Evolutionary conservation across 2,797 vertebrate genomes (phyloP), one percentile per base, ranked within the genome.

Genomic region (Chaunax sp.): DNA sequence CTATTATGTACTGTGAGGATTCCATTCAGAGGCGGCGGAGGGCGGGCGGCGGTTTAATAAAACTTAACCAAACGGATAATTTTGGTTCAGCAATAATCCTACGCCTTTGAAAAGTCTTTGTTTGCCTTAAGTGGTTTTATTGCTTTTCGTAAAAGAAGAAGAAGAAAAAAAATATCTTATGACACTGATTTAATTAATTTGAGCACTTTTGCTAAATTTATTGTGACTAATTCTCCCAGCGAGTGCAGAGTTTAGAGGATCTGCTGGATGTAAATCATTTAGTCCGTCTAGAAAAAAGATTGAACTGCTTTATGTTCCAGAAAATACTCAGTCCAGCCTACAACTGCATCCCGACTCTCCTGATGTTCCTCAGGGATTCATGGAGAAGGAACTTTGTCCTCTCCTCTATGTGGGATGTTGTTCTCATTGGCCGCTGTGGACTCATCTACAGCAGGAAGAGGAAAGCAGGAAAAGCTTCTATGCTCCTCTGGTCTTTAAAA

Each of bases 131-230:
- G 83, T 87, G 78, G 78, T 77, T 85, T 84, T 67, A 82, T 73
- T 77, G 69, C 64, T 68, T 75, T 74, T 64, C 67, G 75, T 59
- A 19, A 57, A 74, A 70, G 76, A 54, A 56, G 60, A 67, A 5
- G 2, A 1, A 40, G 13, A 40, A 40, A 40, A 15, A 40, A 13
- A 11, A 37, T 2, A 13, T 13, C 66, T 67, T 23, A 25, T 72
- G 76, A 81, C 76, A 61, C 60, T 75, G 72, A 84, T 87, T 87
- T 68, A 82, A 90, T 90, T 84, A 87, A 77, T 74, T 69, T 67
- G 41, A 75, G 69, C 59, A 60, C 77, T 83, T 83, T 80, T 18
- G 43, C 57, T 57, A 5, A 80, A 67, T 51, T 62, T 61, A 68
- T 72, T 78, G 76, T 67, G 73, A 68, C 66, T 81, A 37, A 80